Base-by-base conservation (phyloP, 2,113 vertebrate species). In the Calidris pugnax region DNA sequence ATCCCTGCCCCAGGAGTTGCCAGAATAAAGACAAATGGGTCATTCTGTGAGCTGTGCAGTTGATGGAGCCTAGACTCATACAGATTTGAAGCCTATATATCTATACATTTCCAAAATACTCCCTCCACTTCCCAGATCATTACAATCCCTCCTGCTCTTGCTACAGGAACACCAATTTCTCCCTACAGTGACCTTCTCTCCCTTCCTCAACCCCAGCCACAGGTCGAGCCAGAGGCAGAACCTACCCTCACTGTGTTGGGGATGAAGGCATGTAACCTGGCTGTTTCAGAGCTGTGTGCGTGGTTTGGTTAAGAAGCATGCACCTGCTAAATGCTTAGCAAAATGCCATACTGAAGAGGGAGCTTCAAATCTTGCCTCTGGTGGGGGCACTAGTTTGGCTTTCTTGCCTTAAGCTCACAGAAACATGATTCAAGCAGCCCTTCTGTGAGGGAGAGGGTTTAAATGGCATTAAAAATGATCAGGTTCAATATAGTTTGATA, bases 201-300 rank as follows among this genome's bases (percentile, higher is more conserved):
- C 18, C 6, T 66, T 89, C 33, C 37, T 79, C 30, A 43, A 24
- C 9, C 39, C 9, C 18, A 82, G 43, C 10, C 37, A 68, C 9
- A n/a, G 67, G 37, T 22, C 2, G 2, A 57, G 24, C 20, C 37
- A 55, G 50, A 28, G 77, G 45, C 64, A 74, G 45, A 85, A 18
- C 33, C 41, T 33, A 28, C 28, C 9, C 10, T 39, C 0, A 0
- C 66, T 72, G 51, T 53, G 64, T 5, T 3, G 2, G 13, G 20
- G 8, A 32, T 37, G 28, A 35, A 64, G 60, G 16, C 12, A 8
- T 0, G 0, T 4, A 27, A 19, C 8, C 62, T 59, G 80, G 2
- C 22, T 64, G 24, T 68, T 50, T 41, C 37, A 68, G 80, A 88
- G 24, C 45, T 85, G 20, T 3, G 7, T 1, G 4, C 1, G 1